These are phyloP conservation scores for Arbacia lixula DNA, from an alignment of 53 echinoderm and acorn worm species.

Conservation along the genomic window DNA sequence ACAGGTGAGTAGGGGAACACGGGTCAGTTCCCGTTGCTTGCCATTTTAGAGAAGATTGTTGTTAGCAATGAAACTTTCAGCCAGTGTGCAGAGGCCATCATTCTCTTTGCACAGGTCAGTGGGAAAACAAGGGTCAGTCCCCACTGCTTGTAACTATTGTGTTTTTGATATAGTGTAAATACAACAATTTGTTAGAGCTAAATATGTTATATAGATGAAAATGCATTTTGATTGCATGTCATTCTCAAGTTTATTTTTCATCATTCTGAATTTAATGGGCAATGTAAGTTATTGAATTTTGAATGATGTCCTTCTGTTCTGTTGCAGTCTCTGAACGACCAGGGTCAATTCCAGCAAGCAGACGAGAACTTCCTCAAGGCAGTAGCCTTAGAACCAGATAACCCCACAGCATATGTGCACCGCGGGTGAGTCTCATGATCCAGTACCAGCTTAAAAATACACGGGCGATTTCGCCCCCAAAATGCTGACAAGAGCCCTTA, in stretches of 20 bases:
- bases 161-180: too few relatives aligned
- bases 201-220: too few relatives aligned
- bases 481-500: too few relatives aligned
- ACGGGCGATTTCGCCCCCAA: too few relatives aligned
- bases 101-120: slow-evolving; percentile 83
- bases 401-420: slow-evolving; percentile 97
- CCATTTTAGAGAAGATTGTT: slow-evolving; percentile 73
- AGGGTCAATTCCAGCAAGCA: slow-evolving; percentile 78
- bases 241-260: too few relatives aligned
- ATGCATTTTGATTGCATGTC: too few relatives aligned
- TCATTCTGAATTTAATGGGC: too few relatives aligned
- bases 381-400: slow-evolving; percentile 90
- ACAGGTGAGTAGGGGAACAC: slow-evolving; percentile 62
- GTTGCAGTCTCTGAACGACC: slow-evolving; percentile 84
- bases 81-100: slow-evolving; percentile 85
- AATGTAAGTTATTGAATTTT: too few relatives aligned
- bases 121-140: too few relatives aligned
- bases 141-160: too few relatives aligned
- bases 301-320: not conserved
- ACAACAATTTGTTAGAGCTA: too few relatives aligned
- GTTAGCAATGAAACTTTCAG: slow-evolving; percentile 75
- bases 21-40: slow-evolving; percentile 76
- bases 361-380: slow-evolving; percentile 96
- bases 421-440: slow-evolving; percentile 92
- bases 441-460: too few relatives aligned